Base-by-base conservation (phyloP, 2,888 invertebrate genomes). In the Agrochola lychnidis region DNA sequence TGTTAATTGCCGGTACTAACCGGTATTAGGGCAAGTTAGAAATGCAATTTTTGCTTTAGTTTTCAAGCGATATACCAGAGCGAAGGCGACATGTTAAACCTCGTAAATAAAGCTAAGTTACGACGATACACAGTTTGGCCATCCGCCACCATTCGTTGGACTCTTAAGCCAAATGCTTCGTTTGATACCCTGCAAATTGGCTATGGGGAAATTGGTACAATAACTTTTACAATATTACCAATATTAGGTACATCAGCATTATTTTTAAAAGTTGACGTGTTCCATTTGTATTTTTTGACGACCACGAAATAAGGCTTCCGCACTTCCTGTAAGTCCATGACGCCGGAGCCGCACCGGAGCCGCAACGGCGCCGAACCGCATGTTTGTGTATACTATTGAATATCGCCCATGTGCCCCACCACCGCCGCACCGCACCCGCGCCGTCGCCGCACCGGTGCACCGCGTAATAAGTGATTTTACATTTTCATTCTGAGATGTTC, bases 141-240 rank as follows among this genome's bases (percentile, higher is more conserved):
- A 84, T 81, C 68, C 85, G 88, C 73, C 83, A 63, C 30, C 71
- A 70, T 75, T 73, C 66, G 66, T 70, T 77, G 68, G 61, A 82
- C 70, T 62, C 71, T 78, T 83, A 70, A 74, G 72, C 61, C 77
- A 73, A 82, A 84, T 45, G 51, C 57, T 78, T 53, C 30, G 67
- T 67, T 80, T 83, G 70, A 78, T 71, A 72, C 48, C 40, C 59
- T 59, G 30, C 5, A 83, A 81, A 83, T 77, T 67, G 69, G 45
- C 48, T 30, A 53, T 57, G 22, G 42, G 14, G 40, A n/a, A 59
- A 81, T 59, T 71, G 66, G 36, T 70, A 25, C 30, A 30, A 73
- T 42, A 70, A 57, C n/a, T 22, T 59, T 62, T 12, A 36, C 22
- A 56, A 61, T 45, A 59, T 69, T 7, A 22, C 45, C 25, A 53